phyloP scores from a whole-genome alignment of 2,797 vertebrate species.

The Labeo calbasu region DNA sequence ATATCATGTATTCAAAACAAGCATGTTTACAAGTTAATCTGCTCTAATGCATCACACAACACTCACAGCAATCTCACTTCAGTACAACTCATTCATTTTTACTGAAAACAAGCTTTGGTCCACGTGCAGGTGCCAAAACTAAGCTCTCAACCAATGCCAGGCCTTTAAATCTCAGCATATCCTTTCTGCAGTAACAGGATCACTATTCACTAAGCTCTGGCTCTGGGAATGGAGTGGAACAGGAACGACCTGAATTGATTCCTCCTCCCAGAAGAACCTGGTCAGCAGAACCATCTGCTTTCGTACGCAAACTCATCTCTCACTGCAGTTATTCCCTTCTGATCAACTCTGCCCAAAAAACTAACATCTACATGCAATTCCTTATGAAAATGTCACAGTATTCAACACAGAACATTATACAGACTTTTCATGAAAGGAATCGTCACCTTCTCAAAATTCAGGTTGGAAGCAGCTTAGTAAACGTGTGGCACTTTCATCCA shows the following conservation, averaged over 20 bases:
- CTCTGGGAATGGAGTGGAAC: not conserved
- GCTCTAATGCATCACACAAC: slow-evolving; percentile 2
- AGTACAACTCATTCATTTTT: not conserved
- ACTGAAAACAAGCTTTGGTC: slow-evolving; percentile 15
- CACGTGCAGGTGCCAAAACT: not conserved
- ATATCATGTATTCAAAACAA: not conserved
- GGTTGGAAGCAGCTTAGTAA: not conserved
- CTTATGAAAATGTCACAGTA: not conserved
- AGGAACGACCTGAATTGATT: not conserved
- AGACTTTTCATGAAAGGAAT: not conserved
- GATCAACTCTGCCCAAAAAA: not conserved
- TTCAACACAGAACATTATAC: not conserved
- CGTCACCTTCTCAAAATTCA: not conserved
- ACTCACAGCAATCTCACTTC: slow-evolving; percentile 1
- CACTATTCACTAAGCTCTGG: not conserved
- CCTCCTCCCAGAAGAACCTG: not conserved
- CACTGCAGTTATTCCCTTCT: not conserved
- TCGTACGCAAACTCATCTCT: not conserved
- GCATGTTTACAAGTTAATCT: not conserved
- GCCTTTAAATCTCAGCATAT: slow-evolving; percentile 36
- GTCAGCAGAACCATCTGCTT: not conserved
- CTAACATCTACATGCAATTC: not conserved
- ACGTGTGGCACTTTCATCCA: not conserved
- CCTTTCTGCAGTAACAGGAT: not conserved
- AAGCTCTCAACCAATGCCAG: slow-evolving; percentile 14